A percentile compares a stretch with the other conserved stretches of the same genome.
Evolutionary conservation across 2,888 invertebrate species (phyloP).

Genomic region (Heliconius hortense): DNA sequence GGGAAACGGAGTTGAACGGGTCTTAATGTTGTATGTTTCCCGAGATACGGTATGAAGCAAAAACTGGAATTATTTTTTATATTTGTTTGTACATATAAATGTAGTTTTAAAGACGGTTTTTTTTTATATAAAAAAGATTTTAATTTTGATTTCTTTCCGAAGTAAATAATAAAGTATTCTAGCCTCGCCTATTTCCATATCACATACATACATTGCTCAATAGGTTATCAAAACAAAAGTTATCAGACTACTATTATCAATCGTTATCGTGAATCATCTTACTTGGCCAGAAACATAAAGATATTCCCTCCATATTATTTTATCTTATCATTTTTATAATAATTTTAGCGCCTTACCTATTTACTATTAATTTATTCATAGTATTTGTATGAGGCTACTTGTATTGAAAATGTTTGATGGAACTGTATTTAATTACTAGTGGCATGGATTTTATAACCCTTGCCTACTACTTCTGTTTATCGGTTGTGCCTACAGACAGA

Average conservation of each 20-base stretch:
- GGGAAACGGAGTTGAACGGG: no score
- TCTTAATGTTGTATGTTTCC: no score
- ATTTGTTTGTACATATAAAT: no score
- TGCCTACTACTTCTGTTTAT: no score
- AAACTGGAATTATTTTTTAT: no score
- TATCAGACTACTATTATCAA: constrained; percentile 17
- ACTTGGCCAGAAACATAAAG: constrained; percentile 8
- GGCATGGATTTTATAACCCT: no score
- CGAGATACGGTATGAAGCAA: no score
- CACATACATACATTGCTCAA: constrained; percentile 8
- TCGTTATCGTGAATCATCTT: constrained; percentile 22
- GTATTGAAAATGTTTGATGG: background rate
- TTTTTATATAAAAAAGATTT: no score
- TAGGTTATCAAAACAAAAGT: constrained; percentile 23
- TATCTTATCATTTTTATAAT: constrained; percentile 21
- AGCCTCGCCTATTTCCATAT: constrained; percentile 15
- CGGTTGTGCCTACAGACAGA: no score
- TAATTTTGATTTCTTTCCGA: no score
- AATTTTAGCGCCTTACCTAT: constrained; percentile 21
- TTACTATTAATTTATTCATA: background rate
- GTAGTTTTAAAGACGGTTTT: no score
- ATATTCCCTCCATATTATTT: background rate
- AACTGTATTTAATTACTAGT: no score
- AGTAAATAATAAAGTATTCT: background rate
- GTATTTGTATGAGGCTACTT: constrained; percentile 19